phyloP scores from a whole-genome alignment of 2,888 invertebrate species.

The Trachelus iudaicus region DNA sequence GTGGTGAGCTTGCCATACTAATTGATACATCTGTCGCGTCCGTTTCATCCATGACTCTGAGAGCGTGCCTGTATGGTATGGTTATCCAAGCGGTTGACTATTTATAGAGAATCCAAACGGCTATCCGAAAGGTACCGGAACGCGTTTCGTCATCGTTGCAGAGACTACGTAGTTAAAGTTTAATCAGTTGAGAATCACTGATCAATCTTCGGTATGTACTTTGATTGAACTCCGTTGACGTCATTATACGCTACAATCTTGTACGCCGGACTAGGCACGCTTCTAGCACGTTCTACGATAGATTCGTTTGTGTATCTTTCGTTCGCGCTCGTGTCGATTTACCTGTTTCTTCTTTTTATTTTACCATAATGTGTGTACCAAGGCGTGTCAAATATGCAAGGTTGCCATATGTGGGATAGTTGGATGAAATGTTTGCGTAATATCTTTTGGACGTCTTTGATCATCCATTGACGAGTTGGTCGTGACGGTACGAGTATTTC shows the following conservation, averaged over 20 bases:
- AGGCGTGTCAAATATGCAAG: background rate
- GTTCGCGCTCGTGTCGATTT: background rate
- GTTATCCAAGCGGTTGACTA: background rate
- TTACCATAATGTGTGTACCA: background rate
- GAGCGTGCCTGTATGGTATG: background rate
- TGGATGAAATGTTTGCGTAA: background rate
- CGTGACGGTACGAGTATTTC: background rate
- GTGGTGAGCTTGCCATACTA: background rate
- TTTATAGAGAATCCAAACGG: background rate
- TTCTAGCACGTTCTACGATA: background rate
- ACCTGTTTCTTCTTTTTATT: background rate
- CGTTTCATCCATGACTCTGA: background rate
- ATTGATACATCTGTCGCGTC: background rate
- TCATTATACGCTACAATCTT: slow-evolving; percentile 29
- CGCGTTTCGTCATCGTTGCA: background rate
- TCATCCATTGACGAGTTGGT: too few species aligned
- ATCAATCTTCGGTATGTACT: slow-evolving; percentile 25
- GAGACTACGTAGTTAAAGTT: background rate
- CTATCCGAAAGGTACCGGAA: background rate
- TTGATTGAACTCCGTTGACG: slow-evolving; percentile 36
- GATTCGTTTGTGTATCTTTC: background rate
- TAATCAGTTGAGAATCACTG: slow-evolving; percentile 29
- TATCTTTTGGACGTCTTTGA: too few species aligned
- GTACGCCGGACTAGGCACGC: slow-evolving; percentile 7
- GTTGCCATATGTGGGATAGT: background rate